phyloP scores from a whole-genome alignment of 2,888 invertebrate genomes.

The Limnephilus auricula region DNA sequence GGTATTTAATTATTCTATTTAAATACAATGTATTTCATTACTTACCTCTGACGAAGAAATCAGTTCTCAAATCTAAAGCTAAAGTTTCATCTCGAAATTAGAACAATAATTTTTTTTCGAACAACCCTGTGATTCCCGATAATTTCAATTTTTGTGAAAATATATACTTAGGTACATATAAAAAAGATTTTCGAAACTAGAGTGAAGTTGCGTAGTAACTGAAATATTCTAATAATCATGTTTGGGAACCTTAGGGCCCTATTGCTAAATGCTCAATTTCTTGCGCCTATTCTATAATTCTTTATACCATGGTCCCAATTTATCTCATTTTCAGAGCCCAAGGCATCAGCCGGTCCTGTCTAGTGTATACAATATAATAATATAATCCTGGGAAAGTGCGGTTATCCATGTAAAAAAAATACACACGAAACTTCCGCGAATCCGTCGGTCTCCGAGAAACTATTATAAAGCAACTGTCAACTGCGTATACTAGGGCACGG shows the following conservation, averaged over 20 bases:
- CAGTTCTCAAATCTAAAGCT: no score
- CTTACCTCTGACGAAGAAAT: no score
- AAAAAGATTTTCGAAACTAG: no score
- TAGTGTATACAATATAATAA: not conserved
- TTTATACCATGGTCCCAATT: not conserved
- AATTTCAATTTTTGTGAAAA: no score
- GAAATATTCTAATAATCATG: not conserved
- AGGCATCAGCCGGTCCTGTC: not conserved
- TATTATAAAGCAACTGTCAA: slow-evolving; percentile 37
- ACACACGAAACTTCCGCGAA: slow-evolving; percentile 36
- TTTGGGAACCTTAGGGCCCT: not conserved
- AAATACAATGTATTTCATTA: no score
- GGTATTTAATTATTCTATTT: no score
- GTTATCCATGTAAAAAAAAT: slow-evolving; percentile 16
- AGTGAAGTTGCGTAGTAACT: not conserved
- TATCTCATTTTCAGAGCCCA: not conserved
- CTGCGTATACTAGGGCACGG: not conserved
- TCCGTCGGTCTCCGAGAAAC: slow-evolving; percentile 15
- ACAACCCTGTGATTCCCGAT: no score
- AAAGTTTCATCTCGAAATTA: no score
- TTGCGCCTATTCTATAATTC: not conserved
- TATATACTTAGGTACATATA: no score
- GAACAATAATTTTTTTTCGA: no score
- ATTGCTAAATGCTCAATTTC: not conserved
- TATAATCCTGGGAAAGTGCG: slow-evolving; percentile 19